Evolutionary conservation across 2,797 vertebrate species (phyloP), one percentile per base, ranked within the genome.

Genomic region (Epinephelus coioides): DNA sequence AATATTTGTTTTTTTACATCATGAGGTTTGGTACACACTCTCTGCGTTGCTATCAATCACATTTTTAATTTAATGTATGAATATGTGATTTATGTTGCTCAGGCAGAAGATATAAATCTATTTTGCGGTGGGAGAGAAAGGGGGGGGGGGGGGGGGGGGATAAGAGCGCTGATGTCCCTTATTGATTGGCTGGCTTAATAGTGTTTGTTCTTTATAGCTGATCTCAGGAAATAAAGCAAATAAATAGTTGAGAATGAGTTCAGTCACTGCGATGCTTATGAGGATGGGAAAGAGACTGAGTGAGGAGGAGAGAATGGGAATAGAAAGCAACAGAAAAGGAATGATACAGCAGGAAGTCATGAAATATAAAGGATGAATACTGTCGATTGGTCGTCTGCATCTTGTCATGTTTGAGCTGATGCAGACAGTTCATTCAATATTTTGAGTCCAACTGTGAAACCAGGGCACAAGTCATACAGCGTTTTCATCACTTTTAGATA

Each of bases 141-240:
- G 70, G 70, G 72, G 77, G 21, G 21, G 21, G 21, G 21, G 69
- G 15, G 34, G 6, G 50, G 15, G 34, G 6, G 50, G 23, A 74
- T 88, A 90, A 91, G 90, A 90, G 86, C 73, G 79, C 89, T 95
- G 94, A 95, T 95, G 95, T 90, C 90, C 84, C 78, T 83, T 96
- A 96, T 96, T 95, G 96, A 96, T 96, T 95, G 91, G 87, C 86
- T 91, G 82, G 80, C 91, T 95, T 96, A 96, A 96, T 96, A 95
- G 95, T 95, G 93, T 96, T 96, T 95, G 94, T 95, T 94, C 92
- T 96, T 94, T 95, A 95, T 95, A 95, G 95, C 94, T 95, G 93
- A 95, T 95, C 95, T 92, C 92, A 92, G 95, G 93, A 96, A 95
- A 96, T 94, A 94, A 95, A 95, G 91, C 85, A 90, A 95, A 95